These are phyloP conservation scores for Brachyrhaphis roseni DNA, from an alignment of 2,797 vertebrate genomes.

Conservation along the genomic window DNA sequence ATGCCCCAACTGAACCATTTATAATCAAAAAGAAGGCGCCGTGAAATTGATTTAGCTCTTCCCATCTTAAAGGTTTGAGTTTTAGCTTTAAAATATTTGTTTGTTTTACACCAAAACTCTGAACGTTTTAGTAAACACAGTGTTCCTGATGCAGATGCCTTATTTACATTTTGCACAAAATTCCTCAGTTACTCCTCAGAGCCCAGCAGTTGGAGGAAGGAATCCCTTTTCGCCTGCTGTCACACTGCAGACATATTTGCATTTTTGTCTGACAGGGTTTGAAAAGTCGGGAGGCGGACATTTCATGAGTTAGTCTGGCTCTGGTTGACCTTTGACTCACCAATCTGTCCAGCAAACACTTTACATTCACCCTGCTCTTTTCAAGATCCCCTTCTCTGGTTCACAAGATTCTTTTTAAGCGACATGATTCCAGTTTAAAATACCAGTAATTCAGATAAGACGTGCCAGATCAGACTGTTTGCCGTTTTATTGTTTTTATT, in stretches of 20 bases:
- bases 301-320: background rate
- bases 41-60: background rate
- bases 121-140: background rate
- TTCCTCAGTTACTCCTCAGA: background rate
- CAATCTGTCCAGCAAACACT: background rate
- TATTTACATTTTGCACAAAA: background rate
- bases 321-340: background rate
- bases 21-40: background rate
- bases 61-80: background rate
- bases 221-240: background rate
- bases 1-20: background rate
- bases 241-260: background rate
- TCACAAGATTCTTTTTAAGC: background rate
- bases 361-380: background rate
- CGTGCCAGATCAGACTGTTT: background rate
- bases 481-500: background rate
- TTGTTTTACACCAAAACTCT: background rate
- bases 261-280: slow-evolving; percentile 19
- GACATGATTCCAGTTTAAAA: background rate
- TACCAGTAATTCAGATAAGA: background rate
- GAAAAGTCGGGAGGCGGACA: background rate
- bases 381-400: background rate
- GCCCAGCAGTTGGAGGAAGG: background rate
- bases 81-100: background rate
- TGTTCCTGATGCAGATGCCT: background rate